These are phyloP conservation scores for Parasteatoda lunata DNA, from an alignment of 2,888 invertebrate species.

Conservation along the genomic window DNA sequence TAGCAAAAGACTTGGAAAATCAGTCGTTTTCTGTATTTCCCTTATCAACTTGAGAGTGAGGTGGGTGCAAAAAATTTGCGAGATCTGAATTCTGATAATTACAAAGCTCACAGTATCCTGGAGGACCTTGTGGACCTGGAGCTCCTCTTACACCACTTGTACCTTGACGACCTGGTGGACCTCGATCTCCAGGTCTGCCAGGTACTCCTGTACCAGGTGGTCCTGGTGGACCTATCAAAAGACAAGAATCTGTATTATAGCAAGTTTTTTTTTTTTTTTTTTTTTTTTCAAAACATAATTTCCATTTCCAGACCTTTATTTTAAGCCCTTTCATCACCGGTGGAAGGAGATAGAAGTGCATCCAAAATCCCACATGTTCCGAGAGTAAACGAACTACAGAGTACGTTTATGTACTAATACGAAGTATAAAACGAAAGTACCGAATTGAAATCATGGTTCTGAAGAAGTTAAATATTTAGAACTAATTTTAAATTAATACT, in stretches of 20 bases:
- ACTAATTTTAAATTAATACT: too few species aligned
- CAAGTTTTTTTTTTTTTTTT: not conserved
- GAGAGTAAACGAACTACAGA: too few species aligned
- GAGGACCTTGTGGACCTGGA: conserved; percentile 78
- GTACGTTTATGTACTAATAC: too few species aligned
- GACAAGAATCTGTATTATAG: conserved; percentile 71
- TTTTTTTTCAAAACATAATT: too few species aligned
- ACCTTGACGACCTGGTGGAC: conserved; percentile 83
- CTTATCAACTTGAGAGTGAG: conserved; percentile 70
- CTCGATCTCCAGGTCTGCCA: conserved; percentile 79
- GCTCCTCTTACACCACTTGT: conserved; percentile 70
- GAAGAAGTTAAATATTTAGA: too few species aligned
- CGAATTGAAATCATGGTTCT: too few species aligned
- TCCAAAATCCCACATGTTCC: too few species aligned
- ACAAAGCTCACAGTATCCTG: conserved; percentile 79
- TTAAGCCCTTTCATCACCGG: too few species aligned
- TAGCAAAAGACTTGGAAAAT: conserved; percentile 16
- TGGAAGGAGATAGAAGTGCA: too few species aligned
- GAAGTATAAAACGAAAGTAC: too few species aligned
- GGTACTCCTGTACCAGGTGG: conserved; percentile 80
- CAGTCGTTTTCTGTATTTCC: conserved; percentile 57
- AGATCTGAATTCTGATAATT: conserved; percentile 77
- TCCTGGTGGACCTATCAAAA: conserved; percentile 81
- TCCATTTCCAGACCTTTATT: too few species aligned
- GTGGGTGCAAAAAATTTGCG: conserved; percentile 53